Evolutionary conservation across 2,888 invertebrate species (phyloP).

Genomic region (Xanthostigma xanthostigma): DNA sequence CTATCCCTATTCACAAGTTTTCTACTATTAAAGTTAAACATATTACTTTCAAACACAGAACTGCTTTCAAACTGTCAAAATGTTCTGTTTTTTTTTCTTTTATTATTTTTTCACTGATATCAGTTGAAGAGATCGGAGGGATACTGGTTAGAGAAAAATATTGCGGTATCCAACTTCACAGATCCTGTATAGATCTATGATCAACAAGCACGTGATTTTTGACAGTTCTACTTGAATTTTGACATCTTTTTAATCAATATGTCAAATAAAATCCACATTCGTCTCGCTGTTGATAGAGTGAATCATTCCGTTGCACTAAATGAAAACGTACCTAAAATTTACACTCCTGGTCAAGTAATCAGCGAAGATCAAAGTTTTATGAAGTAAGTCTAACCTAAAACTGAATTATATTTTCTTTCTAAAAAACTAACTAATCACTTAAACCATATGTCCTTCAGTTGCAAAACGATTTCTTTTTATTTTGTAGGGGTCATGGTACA

Average conservation of each 20-base stretch:
- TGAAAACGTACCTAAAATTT: conserved; percentile 48
- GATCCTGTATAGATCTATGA: too few relatives aligned
- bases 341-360: conserved; percentile 79
- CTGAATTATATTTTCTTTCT: background rate
- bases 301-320: conserved; percentile 39
- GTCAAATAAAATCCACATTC: conserved; percentile 43
- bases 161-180: too few relatives aligned
- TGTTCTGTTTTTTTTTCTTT: too few relatives aligned
- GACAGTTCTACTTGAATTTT: background rate
- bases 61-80: too few relatives aligned
- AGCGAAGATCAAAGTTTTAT: conserved; percentile 70
- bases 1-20: too few relatives aligned
- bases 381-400: conserved; percentile 38
- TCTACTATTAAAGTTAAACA: too few relatives aligned
- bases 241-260: conserved; percentile 22
- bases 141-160: too few relatives aligned
- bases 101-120: too few relatives aligned
- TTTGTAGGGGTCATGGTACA: conserved; percentile 85
- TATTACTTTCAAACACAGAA: too few relatives aligned
- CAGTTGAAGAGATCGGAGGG: too few relatives aligned
- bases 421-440: background rate
- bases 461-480: conserved; percentile 1
- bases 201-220: too few relatives aligned
- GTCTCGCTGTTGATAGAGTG: conserved; percentile 47
- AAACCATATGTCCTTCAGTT: conserved; percentile 2